phyloP scores from a whole-genome alignment of 30 jellyfish, hydroid and myxozoan species.

The Clytia hemisphaerica region DNA sequence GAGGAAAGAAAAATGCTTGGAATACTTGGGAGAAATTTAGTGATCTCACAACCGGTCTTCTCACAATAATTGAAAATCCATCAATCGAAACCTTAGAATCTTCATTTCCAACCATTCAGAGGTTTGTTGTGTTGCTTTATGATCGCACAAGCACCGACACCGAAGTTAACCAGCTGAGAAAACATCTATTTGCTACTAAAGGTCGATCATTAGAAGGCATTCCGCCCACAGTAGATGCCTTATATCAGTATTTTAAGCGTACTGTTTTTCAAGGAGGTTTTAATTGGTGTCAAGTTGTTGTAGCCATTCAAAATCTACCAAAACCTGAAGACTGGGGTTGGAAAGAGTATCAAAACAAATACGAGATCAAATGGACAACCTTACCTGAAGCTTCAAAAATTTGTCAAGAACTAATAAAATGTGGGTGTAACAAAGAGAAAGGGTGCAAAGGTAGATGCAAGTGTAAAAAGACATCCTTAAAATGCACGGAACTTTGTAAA shows the following conservation, averaged over 20 bases:
- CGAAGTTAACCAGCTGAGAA: conserved; percentile 21
- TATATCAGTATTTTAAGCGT: no score
- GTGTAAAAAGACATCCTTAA: background rate
- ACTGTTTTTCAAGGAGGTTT: conserved; percentile 34
- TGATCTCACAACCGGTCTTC: background rate
- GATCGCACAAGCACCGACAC: conserved; percentile 30
- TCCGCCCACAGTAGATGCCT: conserved; percentile 48
- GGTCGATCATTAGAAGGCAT: conserved; percentile 21
- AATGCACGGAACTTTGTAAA: background rate
- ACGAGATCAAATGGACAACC: conserved; percentile 21
- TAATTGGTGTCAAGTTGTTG: conserved; percentile 24
- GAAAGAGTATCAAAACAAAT: background rate
- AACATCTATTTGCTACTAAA: conserved; percentile 18
- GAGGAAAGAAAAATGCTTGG: conserved; percentile 40
- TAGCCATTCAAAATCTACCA: conserved; percentile 20
- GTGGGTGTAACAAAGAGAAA: background rate
- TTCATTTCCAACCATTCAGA: conserved; percentile 10
- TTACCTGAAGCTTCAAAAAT: conserved; percentile 23
- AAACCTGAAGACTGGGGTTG: conserved; percentile 33
- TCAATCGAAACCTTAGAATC: conserved; percentile 21
- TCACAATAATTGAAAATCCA: conserved; percentile 23
- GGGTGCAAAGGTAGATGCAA: background rate
- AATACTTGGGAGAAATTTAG: conserved; percentile 22
- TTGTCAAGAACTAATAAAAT: conserved; percentile 26
- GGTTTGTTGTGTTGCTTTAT: conserved; percentile 36